phyloP scores from a whole-genome alignment of 2,797 vertebrate genomes.

The Labroides dimidiatus region DNA sequence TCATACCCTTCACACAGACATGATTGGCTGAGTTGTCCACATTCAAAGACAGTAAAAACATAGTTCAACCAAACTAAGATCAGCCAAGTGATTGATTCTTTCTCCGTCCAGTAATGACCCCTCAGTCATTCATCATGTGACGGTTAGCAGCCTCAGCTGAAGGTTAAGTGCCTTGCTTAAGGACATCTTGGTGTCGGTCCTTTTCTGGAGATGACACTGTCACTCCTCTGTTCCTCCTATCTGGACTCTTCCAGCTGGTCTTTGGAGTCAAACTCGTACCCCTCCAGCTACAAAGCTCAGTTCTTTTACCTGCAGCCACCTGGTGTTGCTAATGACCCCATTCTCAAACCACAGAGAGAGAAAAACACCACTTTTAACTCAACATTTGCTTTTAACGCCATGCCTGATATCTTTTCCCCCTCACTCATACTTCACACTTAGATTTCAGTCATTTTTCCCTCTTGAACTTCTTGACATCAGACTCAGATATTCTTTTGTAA shows the following conservation, averaged over 20 bases:
- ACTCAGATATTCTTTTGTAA: constrained; percentile 35
- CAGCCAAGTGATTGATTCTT: neutral
- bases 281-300: constrained; percentile 22
- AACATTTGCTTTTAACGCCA: neutral
- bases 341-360: neutral
- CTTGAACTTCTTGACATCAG: neutral
- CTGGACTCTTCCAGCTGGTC: constrained; percentile 25
- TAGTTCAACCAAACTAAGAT: neutral
- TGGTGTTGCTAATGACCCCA: constrained; percentile 17
- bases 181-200: constrained; percentile 16
- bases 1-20: too few species aligned
- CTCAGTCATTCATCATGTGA: constrained; percentile 18
- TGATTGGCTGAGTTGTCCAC: neutral
- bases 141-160: constrained; percentile 6
- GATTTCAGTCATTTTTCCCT: neutral
- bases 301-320: constrained; percentile 39
- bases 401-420: neutral
- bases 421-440: neutral
- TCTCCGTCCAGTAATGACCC: constrained; percentile 6
- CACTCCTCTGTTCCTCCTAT: constrained; percentile 20
- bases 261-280: constrained; percentile 9
- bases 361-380: neutral
- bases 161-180: constrained; percentile 22
- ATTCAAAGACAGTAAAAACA: neutral
- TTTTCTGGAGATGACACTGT: constrained; percentile 13